Evolutionary conservation across 2,888 invertebrate genomes (phyloP).

Genomic region (Ryuthela nishihirai): DNA sequence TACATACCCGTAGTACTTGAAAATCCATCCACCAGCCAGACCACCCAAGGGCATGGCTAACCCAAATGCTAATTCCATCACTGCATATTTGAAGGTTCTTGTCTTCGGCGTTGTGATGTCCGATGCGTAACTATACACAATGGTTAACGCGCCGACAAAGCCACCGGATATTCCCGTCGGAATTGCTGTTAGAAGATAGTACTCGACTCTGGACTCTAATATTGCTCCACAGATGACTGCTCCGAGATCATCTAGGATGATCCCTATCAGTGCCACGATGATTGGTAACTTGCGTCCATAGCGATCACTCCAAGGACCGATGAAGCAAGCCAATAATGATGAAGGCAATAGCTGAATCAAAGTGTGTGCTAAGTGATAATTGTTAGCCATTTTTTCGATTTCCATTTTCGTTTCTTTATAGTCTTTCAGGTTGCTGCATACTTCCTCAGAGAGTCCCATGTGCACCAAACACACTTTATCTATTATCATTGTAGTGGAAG

Average conservation of each 20-base stretch:
- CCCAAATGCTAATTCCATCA: conserved; percentile 57
- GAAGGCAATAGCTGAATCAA: conserved; percentile 33
- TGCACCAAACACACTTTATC: conserved; percentile 37
- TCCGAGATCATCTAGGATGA: conserved; percentile 13
- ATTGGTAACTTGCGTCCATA: conserved; percentile 38
- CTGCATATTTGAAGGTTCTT: conserved; percentile 31
- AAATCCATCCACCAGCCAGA: conserved; percentile 26
- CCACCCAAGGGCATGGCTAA: conserved; percentile 58
- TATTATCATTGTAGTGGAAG: conserved; percentile 35
- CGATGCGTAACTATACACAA: conserved; percentile 30
- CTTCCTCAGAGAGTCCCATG: conserved; percentile 18
- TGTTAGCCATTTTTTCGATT: conserved; percentile 29
- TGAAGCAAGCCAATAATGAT: conserved; percentile 28
- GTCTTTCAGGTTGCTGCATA: conserved; percentile 33
- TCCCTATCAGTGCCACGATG: conserved; percentile 15
- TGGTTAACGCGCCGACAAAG: conserved; percentile 1
- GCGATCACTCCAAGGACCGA: conserved; percentile 41
- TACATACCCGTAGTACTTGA: conserved; percentile 12
- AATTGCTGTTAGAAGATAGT: conserved; percentile 10
- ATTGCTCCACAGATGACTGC: conserved; percentile 10
- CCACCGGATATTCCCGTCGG: conserved; percentile 20
- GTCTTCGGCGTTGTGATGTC: conserved; percentile 13
- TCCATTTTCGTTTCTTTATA: conserved; percentile 10
- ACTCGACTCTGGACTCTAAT: conserved; percentile 20
- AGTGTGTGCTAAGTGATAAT: conserved; percentile 34